Conservation (phyloP, 2,888 invertebrate genomes). For the Aproaerema taeniolella region DNA sequence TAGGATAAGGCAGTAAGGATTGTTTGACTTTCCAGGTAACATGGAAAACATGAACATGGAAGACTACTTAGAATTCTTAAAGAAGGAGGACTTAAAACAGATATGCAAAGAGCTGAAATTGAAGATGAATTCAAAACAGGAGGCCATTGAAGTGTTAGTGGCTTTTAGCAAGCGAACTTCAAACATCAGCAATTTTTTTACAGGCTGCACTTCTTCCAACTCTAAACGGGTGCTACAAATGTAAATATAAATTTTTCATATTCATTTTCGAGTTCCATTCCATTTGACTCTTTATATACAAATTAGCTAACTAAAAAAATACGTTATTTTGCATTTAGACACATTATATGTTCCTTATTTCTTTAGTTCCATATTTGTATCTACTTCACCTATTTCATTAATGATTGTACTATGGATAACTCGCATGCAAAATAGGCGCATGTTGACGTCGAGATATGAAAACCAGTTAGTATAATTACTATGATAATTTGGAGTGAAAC, state of each 20-base stretch:
- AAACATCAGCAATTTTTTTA: conserved; percentile 40
- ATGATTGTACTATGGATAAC: too few species aligned
- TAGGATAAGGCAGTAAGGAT: too few species aligned
- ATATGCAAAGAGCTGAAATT: conserved; percentile 54
- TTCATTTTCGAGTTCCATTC: too few species aligned
- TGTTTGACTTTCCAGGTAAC: conserved; percentile 9
- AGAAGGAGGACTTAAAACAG: conserved; percentile 40
- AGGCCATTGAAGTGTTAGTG: conserved; percentile 35
- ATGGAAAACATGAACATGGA: conserved; percentile 30
- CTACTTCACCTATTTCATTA: too few species aligned
- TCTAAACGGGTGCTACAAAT: conserved; percentile 38
- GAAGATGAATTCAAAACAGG: conserved; percentile 40
- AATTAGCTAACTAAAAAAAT: too few species aligned
- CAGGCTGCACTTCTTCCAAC: conserved; percentile 30
- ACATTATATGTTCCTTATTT: too few species aligned
- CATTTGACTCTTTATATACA: too few species aligned
- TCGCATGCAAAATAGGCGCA: too few species aligned
- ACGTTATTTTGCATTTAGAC: neutral
- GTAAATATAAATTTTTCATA: conserved; percentile 39
- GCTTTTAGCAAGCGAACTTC: conserved; percentile 31
- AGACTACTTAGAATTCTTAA: conserved; percentile 37
- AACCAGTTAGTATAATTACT: too few species aligned
- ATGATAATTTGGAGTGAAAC: too few species aligned
- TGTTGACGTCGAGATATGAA: too few species aligned
- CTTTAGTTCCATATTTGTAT: too few species aligned